Evolutionary conservation across 2,113 vertebrate species (phyloP).

Genomic region (Neolamprologus kungweensis): DNA sequence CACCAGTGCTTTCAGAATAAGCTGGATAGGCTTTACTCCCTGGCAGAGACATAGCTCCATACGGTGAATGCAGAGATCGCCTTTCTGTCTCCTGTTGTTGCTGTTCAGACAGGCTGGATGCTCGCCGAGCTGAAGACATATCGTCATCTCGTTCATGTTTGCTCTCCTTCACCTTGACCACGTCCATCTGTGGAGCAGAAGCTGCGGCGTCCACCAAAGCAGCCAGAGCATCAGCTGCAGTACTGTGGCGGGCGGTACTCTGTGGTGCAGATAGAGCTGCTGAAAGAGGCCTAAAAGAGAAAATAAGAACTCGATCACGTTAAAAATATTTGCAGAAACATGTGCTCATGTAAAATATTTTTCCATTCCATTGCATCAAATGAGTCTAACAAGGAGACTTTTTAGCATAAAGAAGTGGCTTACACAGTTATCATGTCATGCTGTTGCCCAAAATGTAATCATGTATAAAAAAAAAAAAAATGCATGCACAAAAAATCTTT

Average conservation of each 20-base stretch:
- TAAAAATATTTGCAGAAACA: not conserved
- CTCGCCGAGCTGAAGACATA: conserved; percentile 69
- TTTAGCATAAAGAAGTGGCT: not conserved
- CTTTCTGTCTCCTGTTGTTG: conserved; percentile 74
- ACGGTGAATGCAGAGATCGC: conserved; percentile 73
- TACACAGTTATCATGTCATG: not conserved
- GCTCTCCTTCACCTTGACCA: conserved; percentile 85
- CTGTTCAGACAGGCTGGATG: conserved; percentile 75
- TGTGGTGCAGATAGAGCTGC: conserved; percentile 65
- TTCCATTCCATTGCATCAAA: not conserved
- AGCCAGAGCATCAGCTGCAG: conserved; percentile 89
- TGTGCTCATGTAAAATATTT: not conserved
- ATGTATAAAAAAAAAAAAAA: not conserved
- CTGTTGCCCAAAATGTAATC: not conserved
- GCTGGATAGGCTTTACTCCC: conserved; percentile 80
- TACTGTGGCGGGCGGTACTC: conserved; percentile 85
- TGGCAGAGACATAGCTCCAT: conserved; percentile 56
- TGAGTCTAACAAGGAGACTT: not conserved
- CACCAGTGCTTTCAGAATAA: conserved; percentile 77
- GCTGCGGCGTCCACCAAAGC: conserved; percentile 92
- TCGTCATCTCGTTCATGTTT: conserved; percentile 89
- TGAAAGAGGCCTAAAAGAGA: conserved; percentile 59
- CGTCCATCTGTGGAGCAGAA: conserved; percentile 92
- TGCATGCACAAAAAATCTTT: not conserved
- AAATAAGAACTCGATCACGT: not conserved